phyloP scores from a whole-genome alignment of 2,888 invertebrate genomes.

The Drosophila hamatofila region DNA sequence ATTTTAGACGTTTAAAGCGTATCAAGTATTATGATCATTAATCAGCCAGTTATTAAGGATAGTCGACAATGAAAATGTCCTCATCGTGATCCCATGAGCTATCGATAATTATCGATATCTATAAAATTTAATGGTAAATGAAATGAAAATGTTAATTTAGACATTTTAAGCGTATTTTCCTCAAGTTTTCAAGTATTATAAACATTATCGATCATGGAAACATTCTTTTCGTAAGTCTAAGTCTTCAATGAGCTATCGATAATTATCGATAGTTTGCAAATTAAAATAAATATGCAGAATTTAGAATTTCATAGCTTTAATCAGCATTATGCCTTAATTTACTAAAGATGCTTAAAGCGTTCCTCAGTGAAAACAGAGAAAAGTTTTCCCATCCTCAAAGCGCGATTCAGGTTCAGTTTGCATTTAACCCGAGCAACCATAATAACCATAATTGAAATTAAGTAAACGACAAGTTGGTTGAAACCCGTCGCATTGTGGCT shows the following conservation, averaged over 20 bases:
- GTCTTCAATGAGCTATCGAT: too few species aligned
- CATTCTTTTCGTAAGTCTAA: too few species aligned
- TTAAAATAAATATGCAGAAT: background rate
- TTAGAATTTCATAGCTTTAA: background rate
- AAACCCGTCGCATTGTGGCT: background rate
- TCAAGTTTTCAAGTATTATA: too few species aligned
- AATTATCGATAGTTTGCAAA: background rate
- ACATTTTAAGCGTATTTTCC: too few species aligned
- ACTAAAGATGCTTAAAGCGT: background rate
- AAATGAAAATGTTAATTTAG: too few species aligned
- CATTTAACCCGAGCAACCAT: conserved; percentile 40
- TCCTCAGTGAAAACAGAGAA: background rate
- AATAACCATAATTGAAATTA: conserved; percentile 61
- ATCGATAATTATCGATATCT: background rate
- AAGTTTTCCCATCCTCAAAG: background rate
- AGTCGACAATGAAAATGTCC: too few species aligned
- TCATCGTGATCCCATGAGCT: too few species aligned
- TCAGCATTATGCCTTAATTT: background rate
- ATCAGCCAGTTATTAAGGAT: too few species aligned
- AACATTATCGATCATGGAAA: too few species aligned
- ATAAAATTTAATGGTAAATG: too few species aligned
- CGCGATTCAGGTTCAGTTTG: conserved; percentile 15
- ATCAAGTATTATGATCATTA: too few species aligned
- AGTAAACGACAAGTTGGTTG: conserved; percentile 44
- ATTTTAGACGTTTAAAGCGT: too few species aligned